These are phyloP conservation scores for Lathamus discolor DNA, from an alignment of 2,113 vertebrate species.

Conservation along the genomic window DNA sequence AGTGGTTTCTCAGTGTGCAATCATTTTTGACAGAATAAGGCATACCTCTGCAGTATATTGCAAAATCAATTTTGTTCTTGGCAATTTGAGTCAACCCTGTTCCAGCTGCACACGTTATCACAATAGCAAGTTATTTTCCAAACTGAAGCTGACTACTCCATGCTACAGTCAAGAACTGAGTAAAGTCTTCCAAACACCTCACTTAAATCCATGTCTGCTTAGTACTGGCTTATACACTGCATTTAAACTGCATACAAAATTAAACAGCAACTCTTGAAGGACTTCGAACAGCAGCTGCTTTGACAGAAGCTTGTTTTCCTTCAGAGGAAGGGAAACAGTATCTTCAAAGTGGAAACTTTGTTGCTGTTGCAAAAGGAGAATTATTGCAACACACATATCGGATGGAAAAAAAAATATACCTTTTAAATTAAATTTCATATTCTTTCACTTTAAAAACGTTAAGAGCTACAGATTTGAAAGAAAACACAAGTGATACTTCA, in stretches of 20 bases:
- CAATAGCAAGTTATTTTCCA: not conserved
- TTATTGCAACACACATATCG: not conserved
- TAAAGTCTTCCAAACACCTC: not conserved
- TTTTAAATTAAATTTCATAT: not conserved
- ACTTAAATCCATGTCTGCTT: not conserved
- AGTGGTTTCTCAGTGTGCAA: not conserved
- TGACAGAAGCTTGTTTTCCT: not conserved
- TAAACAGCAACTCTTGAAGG: not conserved
- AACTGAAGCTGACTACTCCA: not conserved
- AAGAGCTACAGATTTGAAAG: not conserved
- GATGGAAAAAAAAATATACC: not conserved
- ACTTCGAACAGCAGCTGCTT: not conserved
- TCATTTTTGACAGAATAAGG: not conserved
- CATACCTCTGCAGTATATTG: not conserved
- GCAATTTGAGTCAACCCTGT: not conserved
- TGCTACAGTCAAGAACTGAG: not conserved
- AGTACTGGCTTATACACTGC: not conserved
- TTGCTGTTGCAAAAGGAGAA: not conserved
- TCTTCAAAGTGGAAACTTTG: not conserved
- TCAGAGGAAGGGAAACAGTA: not conserved
- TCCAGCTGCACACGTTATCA: not conserved
- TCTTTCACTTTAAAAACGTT: not conserved
- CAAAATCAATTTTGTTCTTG: not conserved
- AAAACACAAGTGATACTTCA: not conserved
- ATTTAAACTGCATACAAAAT: not conserved